Evolutionary conservation across 2,113 vertebrate genomes (phyloP).

Genomic region (Emydocephalus ijimae): DNA sequence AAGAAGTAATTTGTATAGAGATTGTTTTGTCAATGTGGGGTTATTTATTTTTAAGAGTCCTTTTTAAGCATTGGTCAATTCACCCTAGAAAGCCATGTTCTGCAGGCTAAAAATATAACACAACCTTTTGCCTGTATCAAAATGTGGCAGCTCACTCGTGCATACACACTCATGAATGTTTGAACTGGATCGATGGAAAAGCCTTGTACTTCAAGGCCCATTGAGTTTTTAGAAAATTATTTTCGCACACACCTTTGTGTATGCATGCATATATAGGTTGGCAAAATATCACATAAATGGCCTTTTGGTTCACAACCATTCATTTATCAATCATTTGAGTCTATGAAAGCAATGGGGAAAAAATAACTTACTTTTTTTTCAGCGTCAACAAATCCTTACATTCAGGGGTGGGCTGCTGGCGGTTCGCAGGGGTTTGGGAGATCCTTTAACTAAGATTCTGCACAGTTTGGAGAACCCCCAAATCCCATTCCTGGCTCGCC

Average conservation of each 20-base stretch:
- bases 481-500: too few species aligned
- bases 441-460: too few species aligned
- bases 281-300: not conserved
- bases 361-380: not conserved
- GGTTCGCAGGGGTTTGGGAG: too few species aligned
- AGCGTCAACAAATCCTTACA: not conserved
- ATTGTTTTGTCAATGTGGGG: not conserved
- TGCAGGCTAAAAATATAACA: not conserved
- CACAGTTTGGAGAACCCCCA: too few species aligned
- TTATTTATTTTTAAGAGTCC: constrained; percentile 20
- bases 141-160: not conserved
- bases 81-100: not conserved
- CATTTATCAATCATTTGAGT: not conserved
- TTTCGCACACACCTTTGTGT: not conserved
- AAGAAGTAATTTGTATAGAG: not conserved
- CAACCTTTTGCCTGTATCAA: not conserved
- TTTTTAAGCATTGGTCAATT: not conserved
- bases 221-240: not conserved
- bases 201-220: not conserved
- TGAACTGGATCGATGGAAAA: not conserved
- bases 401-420: too few species aligned
- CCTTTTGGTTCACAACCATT: not conserved
- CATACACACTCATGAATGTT: not conserved
- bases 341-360: not conserved
- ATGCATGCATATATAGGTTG: not conserved